Evolutionary conservation across 2,797 vertebrate species (phyloP).

Genomic region (Manis pentadactyla): DNA sequence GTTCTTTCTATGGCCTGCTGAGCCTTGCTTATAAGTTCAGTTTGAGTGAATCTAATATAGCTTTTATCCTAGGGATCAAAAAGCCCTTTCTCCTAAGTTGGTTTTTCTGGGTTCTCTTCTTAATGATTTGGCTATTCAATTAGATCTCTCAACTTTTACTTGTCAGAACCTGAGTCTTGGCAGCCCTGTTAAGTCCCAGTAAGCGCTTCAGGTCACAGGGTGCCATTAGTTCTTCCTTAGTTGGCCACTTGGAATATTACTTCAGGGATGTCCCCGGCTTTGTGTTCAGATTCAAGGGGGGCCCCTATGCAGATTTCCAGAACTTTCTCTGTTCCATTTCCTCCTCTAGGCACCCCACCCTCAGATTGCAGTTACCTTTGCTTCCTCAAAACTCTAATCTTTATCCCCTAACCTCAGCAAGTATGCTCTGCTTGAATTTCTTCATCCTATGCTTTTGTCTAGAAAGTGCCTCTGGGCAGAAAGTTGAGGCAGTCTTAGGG

Average conservation of each 20-base stretch:
- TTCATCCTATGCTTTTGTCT: not conserved
- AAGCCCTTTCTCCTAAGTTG: not conserved
- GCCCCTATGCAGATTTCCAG: not conserved
- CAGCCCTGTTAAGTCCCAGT: not conserved
- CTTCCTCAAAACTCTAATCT: not conserved
- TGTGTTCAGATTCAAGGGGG: not conserved
- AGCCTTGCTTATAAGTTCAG: not conserved
- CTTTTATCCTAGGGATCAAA: not conserved
- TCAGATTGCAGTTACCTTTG: not conserved
- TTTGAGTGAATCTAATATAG: not conserved
- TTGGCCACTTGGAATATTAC: not conserved
- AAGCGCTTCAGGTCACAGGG: not conserved
- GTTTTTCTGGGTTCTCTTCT: not conserved
- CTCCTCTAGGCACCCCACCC: not conserved
- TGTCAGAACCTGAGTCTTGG: not conserved
- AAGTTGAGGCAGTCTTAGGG: not conserved
- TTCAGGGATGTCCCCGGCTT: not conserved
- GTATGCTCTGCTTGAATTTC: not conserved
- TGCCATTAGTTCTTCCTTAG: not conserved
- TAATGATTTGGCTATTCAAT: not conserved
- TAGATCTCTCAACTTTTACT: not conserved
- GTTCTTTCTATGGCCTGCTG: not conserved
- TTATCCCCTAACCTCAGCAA: not conserved
- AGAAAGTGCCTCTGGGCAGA: not conserved
- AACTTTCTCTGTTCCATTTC: not conserved